A percentile compares a stretch with the other conserved stretches of the same genome.
These are phyloP conservation scores for Wiebesia pumilae DNA, from an alignment of 1,140 invertebrate genomes.

Conservation along the genomic window DNA sequence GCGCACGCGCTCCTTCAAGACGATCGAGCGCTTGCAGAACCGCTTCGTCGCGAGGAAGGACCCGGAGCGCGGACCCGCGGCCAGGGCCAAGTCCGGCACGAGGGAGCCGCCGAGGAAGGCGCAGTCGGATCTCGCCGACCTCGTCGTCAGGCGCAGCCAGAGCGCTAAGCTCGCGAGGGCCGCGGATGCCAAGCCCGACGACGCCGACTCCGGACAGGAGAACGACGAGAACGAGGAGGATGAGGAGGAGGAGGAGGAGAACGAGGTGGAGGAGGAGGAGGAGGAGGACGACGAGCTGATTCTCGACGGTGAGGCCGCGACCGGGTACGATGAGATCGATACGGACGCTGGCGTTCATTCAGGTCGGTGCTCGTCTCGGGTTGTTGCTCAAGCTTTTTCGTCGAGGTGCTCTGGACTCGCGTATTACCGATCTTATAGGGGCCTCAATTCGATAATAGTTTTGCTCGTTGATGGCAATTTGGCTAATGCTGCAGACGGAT, in stretches of 20 bases:
- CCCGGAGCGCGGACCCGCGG: constrained; percentile 8
- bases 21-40: constrained; percentile 71
- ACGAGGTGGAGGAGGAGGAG: constrained; percentile 4
- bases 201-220: constrained; percentile 34
- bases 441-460: too few species aligned
- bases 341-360: constrained; percentile 80
- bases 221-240: neutral
- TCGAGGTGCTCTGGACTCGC: neutral
- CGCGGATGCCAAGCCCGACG: constrained; percentile 57
- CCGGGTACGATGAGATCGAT: constrained; percentile 64
- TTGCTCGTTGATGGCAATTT: too few species aligned
- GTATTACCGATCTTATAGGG: too few species aligned
- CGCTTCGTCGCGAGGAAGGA: constrained; percentile 68
- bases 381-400: neutral
- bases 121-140: constrained; percentile 61
- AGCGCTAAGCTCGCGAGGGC: constrained; percentile 84
- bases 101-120: neutral
- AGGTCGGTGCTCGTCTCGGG: constrained; percentile 69
- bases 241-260: too few species aligned
- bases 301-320: constrained; percentile 54
- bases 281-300: constrained; percentile 45
- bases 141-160: constrained; percentile 80
- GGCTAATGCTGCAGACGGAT: too few species aligned
- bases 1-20: constrained; percentile 72
- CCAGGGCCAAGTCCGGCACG: neutral